phyloP scores from a whole-genome alignment of 2,888 invertebrate genomes.

The Exephanes ischioxanthus region DNA sequence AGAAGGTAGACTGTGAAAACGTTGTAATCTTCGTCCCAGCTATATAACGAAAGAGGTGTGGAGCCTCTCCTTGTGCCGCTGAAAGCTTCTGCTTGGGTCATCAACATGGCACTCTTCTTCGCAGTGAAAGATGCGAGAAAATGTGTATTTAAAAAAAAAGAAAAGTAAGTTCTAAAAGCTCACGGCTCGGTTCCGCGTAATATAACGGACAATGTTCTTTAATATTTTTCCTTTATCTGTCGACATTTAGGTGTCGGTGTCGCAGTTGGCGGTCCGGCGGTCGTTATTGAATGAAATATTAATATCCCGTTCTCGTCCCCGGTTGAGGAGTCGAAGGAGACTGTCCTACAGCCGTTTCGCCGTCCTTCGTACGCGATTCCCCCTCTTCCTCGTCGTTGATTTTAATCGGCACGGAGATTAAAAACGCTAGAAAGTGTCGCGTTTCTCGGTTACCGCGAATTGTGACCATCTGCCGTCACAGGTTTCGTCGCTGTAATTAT shows the following conservation, averaged over 20 bases:
- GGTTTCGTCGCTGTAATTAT: slow-evolving; percentile 75
- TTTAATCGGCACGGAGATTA: slow-evolving; percentile 49
- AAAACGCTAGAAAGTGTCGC: slow-evolving; percentile 37
- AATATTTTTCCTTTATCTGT: slow-evolving; percentile 42
- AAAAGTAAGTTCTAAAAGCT: background rate
- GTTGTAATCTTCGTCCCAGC: slow-evolving; percentile 39
- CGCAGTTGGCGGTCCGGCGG: slow-evolving; percentile 22
- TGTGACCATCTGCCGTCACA: slow-evolving; percentile 63
- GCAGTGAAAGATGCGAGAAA: slow-evolving; percentile 15
- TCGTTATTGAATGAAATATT: slow-evolving; percentile 53
- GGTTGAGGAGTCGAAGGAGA: slow-evolving; percentile 7
- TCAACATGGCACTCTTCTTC: slow-evolving; percentile 6
- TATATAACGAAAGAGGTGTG: slow-evolving; percentile 10
- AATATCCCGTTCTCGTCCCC: background rate
- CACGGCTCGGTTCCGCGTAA: background rate
- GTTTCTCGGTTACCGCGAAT: slow-evolving; percentile 37
- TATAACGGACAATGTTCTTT: slow-evolving; percentile 39
- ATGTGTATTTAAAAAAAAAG: slow-evolving; percentile 25
- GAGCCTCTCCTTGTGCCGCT: background rate
- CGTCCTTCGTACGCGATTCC: background rate
- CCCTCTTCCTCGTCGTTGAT: slow-evolving; percentile 5
- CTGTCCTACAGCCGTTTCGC: background rate
- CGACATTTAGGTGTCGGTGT: slow-evolving; percentile 19
- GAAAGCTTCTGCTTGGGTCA: slow-evolving; percentile 19
- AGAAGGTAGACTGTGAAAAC: slow-evolving; percentile 36